These are phyloP conservation scores for Geophilus truncorum DNA, from an alignment of 2,888 invertebrate species.

Conservation along the genomic window DNA sequence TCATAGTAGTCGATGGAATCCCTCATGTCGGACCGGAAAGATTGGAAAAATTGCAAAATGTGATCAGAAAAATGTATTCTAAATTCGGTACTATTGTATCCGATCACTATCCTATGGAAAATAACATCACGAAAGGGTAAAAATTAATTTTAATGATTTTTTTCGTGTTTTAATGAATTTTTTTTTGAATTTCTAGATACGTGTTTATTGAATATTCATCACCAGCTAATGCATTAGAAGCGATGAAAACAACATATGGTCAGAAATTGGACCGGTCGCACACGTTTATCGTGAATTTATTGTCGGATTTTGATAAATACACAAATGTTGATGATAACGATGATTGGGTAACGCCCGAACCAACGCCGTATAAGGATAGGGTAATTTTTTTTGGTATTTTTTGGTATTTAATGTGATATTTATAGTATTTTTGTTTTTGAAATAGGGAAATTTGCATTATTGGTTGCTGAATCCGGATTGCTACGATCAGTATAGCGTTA, in stretches of 20 bases:
- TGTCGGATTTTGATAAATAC: slow-evolving; percentile 91
- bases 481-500: slow-evolving; percentile 90
- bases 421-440: background rate
- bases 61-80: slow-evolving; percentile 83
- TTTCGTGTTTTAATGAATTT: too few species aligned
- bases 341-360: slow-evolving; percentile 86
- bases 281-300: slow-evolving; percentile 86
- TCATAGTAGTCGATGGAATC: slow-evolving; percentile 92
- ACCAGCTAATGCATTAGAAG: slow-evolving; percentile 76
- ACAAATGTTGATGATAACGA: slow-evolving; percentile 81
- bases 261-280: slow-evolving; percentile 94
- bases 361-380: slow-evolving; percentile 79
- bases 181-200: slow-evolving; percentile 54
- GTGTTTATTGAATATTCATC: slow-evolving; percentile 88
- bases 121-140: slow-evolving; percentile 81
- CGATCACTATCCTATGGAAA: slow-evolving; percentile 80
- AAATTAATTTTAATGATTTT: slow-evolving; percentile 39
- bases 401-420: background rate
- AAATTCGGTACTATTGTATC: slow-evolving; percentile 81
- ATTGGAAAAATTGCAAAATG: slow-evolving; percentile 83
- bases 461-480: slow-evolving; percentile 92
- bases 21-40: slow-evolving; percentile 89
- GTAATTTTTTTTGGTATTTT: slow-evolving; percentile 43
- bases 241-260: slow-evolving; percentile 80
- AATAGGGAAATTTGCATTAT: slow-evolving; percentile 78